phyloP scores from a whole-genome alignment of 2,888 invertebrate species.

The Calameuta idolon region DNA sequence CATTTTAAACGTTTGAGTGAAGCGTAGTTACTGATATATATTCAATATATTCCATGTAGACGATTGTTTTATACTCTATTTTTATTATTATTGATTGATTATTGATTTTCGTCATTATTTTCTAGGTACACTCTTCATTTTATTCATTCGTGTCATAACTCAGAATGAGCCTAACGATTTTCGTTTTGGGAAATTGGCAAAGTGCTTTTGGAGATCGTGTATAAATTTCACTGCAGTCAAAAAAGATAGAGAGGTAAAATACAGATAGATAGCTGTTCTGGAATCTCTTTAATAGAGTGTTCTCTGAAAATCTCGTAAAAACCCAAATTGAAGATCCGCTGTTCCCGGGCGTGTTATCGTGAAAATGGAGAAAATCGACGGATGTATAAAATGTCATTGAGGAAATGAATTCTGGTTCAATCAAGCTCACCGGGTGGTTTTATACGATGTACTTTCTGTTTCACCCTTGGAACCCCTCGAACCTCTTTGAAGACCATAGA shows the following conservation, averaged over 20 bases:
- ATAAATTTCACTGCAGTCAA: background rate
- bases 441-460: constrained; percentile 10
- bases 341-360: constrained; percentile 16
- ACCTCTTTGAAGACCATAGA: background rate
- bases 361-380: constrained; percentile 3
- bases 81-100: background rate
- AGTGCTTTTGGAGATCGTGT: background rate
- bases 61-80: constrained; percentile 23
- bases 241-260: background rate
- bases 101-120: background rate
- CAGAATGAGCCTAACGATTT: background rate
- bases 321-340: constrained; percentile 28
- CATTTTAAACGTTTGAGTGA: background rate
- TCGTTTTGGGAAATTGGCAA: background rate
- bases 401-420: constrained; percentile 43
- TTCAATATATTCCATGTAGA: constrained; percentile 35
- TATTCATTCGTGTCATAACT: background rate
- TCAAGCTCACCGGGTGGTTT: constrained; percentile 21
- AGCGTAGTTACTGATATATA: constrained; percentile 14
- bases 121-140: background rate
- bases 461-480: constrained; percentile 5
- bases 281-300: constrained; percentile 40
- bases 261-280: background rate
- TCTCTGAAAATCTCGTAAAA: constrained; percentile 52
- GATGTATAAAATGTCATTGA: constrained; percentile 16